These are phyloP conservation scores for Paelopatides confundens DNA, from an alignment of 53 echinoderm and acorn worm genomes.

Conservation along the genomic window DNA sequence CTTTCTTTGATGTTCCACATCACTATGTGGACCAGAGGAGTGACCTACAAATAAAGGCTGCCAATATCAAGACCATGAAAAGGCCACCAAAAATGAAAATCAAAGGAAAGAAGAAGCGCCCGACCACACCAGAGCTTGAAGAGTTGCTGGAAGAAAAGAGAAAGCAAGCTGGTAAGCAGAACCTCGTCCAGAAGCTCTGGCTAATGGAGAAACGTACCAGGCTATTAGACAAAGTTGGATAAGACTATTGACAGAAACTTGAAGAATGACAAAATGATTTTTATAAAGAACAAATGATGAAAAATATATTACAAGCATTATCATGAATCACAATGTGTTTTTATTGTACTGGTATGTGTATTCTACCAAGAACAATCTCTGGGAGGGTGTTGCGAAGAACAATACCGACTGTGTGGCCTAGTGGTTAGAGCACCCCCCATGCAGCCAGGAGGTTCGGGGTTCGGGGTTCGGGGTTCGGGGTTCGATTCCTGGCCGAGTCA, in stretches of 20 bases:
- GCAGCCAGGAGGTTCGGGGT: too few species aligned
- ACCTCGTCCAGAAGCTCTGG: conserved; percentile 39
- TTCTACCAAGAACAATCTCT: too few species aligned
- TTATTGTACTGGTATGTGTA: too few species aligned
- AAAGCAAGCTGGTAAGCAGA: conserved; percentile 17
- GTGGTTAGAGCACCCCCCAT: too few species aligned
- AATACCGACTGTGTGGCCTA: too few species aligned
- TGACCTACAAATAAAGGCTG: conserved; percentile 48
- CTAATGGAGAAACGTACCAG: neutral
- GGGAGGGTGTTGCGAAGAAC: too few species aligned
- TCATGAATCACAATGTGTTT: too few species aligned
- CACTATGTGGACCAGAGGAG: conserved; percentile 76
- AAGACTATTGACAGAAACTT: neutral
- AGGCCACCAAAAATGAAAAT: conserved; percentile 65
- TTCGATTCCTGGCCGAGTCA: too few species aligned
- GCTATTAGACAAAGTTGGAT: neutral
- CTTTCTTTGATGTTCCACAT: conserved; percentile 75
- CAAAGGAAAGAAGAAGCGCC: conserved; percentile 40
- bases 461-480: too few species aligned
- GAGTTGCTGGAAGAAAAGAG: conserved; percentile 23
- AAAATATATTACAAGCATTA: too few species aligned
- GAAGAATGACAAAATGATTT: neutral
- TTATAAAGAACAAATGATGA: too few species aligned
- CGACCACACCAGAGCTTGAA: neutral
- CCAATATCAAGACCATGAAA: conserved; percentile 62